A percentile compares a stretch with the other conserved stretches of the same genome.
Conservation (phyloP, 2,113 vertebrate species). For the Machaerirhynchus nigripectus region DNA sequence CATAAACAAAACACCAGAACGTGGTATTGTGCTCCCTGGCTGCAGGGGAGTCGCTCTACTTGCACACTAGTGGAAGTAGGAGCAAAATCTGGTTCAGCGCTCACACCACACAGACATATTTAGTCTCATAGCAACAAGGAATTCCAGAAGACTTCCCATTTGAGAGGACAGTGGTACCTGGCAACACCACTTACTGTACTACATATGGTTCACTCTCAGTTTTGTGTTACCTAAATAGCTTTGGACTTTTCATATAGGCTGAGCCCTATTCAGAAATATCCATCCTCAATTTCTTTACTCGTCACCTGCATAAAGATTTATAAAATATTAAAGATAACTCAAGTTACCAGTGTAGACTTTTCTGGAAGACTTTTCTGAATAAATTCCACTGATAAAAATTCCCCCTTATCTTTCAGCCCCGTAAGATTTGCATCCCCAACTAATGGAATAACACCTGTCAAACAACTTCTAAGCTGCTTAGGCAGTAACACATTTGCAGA, state of each 20-base stretch:
- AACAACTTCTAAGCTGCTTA: background rate
- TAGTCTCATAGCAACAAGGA: slow-evolving; percentile 65
- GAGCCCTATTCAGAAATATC: background rate
- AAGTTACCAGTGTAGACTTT: background rate
- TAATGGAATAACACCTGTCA: background rate
- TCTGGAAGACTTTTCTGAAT: background rate
- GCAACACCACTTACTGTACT: background rate
- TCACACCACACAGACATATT: background rate
- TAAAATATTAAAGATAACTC: background rate
- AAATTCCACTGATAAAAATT: background rate
- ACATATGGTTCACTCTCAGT: background rate
- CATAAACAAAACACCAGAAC: background rate
- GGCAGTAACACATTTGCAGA: background rate
- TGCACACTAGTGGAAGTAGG: background rate
- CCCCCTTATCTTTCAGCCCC: background rate
- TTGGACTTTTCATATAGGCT: background rate
- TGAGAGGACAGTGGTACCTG: slow-evolving; percentile 52
- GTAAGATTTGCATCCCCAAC: background rate
- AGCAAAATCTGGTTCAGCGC: slow-evolving; percentile 9
- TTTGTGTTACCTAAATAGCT: background rate
- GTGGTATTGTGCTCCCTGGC: background rate
- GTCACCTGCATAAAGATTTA: background rate
- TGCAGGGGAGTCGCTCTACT: background rate
- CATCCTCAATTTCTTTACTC: background rate
- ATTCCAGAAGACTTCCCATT: slow-evolving; percentile 56